Base-by-base conservation (phyloP, 2,888 invertebrate species). In the Eueremaeus valkanovi region DNA sequence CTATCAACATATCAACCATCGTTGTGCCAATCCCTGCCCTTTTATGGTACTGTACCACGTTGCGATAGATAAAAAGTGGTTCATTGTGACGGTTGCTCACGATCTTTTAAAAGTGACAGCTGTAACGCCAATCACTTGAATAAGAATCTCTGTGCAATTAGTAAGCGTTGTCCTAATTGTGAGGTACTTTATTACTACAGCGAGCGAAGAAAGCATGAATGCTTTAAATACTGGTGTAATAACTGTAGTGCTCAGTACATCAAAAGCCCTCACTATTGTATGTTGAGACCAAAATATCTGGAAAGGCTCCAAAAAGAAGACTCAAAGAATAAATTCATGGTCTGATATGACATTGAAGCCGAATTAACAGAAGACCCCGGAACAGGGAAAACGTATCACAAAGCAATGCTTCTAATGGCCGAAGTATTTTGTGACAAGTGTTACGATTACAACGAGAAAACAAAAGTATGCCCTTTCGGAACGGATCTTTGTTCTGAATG, bases 341-440 rank as follows among this genome's bases (percentile, higher is more conserved):
- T 36, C 29, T 16, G 3, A 16, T 70, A 27, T 70, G 70, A 70
- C n/a, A 70, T 70, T 27, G 70, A n/a, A 70, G 16, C 24, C 40
- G 3, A 40, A n/a, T 24, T 1, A n/a, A 18, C 36, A 9, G 5
- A 42, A 27, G 3, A 27, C 2, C 21, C 1, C 11, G 5, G 33
- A 16, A n/a, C n/a, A n/a, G n/a, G n/a, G n/a, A 27, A 70, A 42
- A 2, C 24, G 6, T 42, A 70, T 21, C 70, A 70, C 40, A 18
- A 27, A 11, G 24, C 70, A 27, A 70, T 31, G 3, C 70, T 70
- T 3, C n/a, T 70, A 16, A n/a, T 36, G 9, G 9, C 45, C 21
- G 9, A 13, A 49, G 49, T 13, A 11, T n/a, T 13, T n/a, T 70
- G 70, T n/a, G 40, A 70, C n/a, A n/a, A 3, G 3, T 70, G 70